Percentiles rank a stretch among this genome's conserved stretches.
Evolutionary conservation across 1,140 invertebrate species (phyloP).

Genomic region (Neodiprion lecontei): DNA sequence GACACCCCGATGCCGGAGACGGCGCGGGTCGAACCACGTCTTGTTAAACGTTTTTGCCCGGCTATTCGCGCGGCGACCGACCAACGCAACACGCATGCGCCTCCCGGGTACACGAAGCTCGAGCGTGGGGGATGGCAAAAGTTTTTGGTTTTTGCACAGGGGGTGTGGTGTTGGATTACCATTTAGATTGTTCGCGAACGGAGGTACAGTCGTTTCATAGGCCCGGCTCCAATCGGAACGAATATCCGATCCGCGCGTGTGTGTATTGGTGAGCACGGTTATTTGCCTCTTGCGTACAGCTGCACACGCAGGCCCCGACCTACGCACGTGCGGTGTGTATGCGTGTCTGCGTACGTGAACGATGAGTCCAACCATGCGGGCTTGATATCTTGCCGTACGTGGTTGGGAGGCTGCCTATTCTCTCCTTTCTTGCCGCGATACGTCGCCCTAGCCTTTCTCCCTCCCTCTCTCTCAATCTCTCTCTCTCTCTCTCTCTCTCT

Average conservation of each 20-base stretch:
- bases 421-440: no score
- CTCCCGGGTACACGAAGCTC: not conserved
- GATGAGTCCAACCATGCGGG: not conserved
- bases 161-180: slow-evolving; percentile 59
- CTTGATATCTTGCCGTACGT: not conserved
- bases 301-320: not conserved
- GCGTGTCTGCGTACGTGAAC: not conserved
- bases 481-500: not conserved
- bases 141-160: slow-evolving; percentile 43
- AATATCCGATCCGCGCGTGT: not conserved
- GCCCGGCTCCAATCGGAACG: no score
- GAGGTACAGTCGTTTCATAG: no score
- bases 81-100: not conserved
- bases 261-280: not conserved
- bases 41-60: slow-evolving; percentile 7
- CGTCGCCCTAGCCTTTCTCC: not conserved
- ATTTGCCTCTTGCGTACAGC: not conserved
- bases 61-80: not conserved
- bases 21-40: not conserved
- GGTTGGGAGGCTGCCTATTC: not conserved
- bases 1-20: not conserved
- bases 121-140: not conserved
- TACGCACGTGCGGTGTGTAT: not conserved
- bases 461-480: not conserved
- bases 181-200: slow-evolving; percentile 54